phyloP scores from a whole-genome alignment of 35 echinoderm and acorn worm species.

The Heliocidaris erythrogramma region DNA sequence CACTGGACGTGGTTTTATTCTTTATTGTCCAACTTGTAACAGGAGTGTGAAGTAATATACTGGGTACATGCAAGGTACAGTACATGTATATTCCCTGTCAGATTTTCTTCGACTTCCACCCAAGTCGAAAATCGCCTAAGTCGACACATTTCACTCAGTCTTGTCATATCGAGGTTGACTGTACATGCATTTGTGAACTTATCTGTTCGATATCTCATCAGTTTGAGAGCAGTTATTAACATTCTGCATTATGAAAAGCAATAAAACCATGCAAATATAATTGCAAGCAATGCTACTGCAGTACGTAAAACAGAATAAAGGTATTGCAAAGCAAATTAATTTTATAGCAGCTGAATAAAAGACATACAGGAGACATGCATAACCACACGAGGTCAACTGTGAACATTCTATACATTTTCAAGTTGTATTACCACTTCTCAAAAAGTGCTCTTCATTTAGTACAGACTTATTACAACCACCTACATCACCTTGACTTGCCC shows the following conservation, averaged over 20 bases:
- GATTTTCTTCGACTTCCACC: too few relatives aligned
- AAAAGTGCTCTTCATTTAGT: neutral
- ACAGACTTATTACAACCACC: neutral
- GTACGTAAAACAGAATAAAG: neutral
- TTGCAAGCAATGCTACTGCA: neutral
- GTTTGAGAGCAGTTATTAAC: neutral
- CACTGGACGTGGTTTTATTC: too few relatives aligned
- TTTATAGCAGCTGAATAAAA: neutral
- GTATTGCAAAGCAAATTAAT: neutral
- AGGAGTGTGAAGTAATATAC: too few relatives aligned
- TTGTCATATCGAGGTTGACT: too few relatives aligned
- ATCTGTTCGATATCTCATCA: neutral
- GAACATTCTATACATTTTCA: neutral
- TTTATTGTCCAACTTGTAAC: too few relatives aligned
- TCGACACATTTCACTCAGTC: too few relatives aligned
- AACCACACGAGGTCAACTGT: too few relatives aligned
- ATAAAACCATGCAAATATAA: neutral
- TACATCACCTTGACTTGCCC: neutral
- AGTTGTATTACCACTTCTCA: neutral
- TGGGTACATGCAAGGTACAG: too few relatives aligned
- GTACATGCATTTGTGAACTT: neutral
- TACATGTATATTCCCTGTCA: too few relatives aligned
- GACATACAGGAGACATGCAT: neutral
- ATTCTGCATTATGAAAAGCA: neutral
- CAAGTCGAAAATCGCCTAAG: too few relatives aligned